Percentiles rank a stretch among this genome's conserved stretches.
phyloP scores from a whole-genome alignment of 2,113 vertebrate species.

The Mesembrinibis cayennensis region DNA sequence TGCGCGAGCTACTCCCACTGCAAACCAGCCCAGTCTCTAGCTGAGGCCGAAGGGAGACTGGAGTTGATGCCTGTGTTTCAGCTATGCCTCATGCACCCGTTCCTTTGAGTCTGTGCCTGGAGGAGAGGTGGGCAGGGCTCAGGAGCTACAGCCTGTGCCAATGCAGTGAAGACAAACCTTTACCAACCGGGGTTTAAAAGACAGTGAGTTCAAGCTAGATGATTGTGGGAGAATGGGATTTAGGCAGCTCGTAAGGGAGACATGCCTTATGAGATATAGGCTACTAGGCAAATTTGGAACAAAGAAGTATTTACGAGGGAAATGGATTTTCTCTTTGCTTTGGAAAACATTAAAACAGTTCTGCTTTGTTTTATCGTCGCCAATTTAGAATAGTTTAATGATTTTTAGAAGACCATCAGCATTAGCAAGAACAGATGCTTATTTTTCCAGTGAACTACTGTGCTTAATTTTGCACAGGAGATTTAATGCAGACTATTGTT shows the following conservation, averaged over 20 bases:
- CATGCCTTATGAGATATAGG: neutral
- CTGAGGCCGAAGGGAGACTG: neutral
- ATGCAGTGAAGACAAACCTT: neutral
- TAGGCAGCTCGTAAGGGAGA: neutral
- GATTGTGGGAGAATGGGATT: neutral
- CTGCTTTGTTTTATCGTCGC: neutral
- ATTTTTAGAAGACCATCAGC: constrained; percentile 42
- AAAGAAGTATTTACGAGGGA: neutral
- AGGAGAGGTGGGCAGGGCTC: neutral
- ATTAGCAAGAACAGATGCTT: constrained; percentile 4
- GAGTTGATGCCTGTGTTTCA: neutral
- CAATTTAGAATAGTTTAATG: constrained; percentile 25
- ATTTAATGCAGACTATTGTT: constrained; percentile 43
- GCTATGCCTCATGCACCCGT: neutral
- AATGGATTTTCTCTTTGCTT: constrained; percentile 33
- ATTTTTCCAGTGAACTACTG: constrained; percentile 28
- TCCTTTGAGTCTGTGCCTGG: neutral
- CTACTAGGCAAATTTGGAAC: neutral
- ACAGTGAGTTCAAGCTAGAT: neutral
- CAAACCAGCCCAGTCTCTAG: neutral
- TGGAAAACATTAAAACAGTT: neutral
- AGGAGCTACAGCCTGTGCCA: rapidly evolving
- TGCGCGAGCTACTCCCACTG: neutral
- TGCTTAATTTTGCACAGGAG: constrained; percentile 64
- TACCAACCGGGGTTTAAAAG: neutral